Evolutionary conservation across 2,888 invertebrate species (phyloP).

Genomic region (Cepaea hortensis): DNA sequence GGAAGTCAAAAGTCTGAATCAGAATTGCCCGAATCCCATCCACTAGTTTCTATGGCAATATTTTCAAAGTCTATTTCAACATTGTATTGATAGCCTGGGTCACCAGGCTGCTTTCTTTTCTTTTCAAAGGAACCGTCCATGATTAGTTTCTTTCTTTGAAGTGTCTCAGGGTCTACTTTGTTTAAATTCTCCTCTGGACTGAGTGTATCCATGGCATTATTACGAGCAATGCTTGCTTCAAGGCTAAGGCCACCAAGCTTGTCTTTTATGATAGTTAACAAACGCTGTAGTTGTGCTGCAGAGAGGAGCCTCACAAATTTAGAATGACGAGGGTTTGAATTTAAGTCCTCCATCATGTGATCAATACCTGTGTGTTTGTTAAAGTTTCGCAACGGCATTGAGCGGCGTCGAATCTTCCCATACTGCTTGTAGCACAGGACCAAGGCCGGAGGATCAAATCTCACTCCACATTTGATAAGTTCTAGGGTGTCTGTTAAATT

Average conservation of each 20-base stretch:
- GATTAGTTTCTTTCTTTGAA: conserved; percentile 77
- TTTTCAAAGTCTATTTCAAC: conserved; percentile 76
- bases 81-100: conserved; percentile 78
- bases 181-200: conserved; percentile 78
- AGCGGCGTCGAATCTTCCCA: conserved; percentile 73
- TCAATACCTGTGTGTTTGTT: conserved; percentile 74
- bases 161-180: conserved; percentile 72
- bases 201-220: conserved; percentile 73
- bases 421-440: conserved; percentile 72
- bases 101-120: conserved; percentile 76
- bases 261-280: conserved; percentile 77
- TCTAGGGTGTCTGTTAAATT: conserved; percentile 44
- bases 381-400: conserved; percentile 78
- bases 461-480: conserved; percentile 74
- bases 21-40: conserved; percentile 76
- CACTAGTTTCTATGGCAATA: conserved; percentile 70
- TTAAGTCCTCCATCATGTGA: conserved; percentile 73
- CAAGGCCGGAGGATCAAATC: conserved; percentile 75
- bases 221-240: conserved; percentile 75
- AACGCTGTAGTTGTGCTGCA: conserved; percentile 75
- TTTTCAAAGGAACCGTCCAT: conserved; percentile 78
- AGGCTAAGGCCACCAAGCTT: conserved; percentile 75
- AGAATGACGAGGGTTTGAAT: conserved; percentile 72
- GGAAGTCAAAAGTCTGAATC: conserved; percentile 64
- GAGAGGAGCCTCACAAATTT: conserved; percentile 75